These are phyloP conservation scores for Thalpophila matura DNA, from an alignment of 2,888 invertebrate species.

Conservation along the genomic window DNA sequence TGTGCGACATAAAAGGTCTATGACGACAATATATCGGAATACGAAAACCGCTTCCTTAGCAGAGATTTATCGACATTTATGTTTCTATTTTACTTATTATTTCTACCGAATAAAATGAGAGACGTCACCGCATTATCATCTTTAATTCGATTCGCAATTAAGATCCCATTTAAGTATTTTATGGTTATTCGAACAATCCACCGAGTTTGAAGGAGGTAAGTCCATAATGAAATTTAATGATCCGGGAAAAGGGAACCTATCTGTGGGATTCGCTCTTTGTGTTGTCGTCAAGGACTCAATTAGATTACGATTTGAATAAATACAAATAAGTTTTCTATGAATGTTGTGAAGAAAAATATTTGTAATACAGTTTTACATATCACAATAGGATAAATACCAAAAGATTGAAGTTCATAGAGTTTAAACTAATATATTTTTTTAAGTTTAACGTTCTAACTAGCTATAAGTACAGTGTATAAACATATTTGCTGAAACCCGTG, in stretches of 20 bases:
- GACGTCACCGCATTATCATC: slow-evolving; percentile 19
- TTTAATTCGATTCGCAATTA: slow-evolving; percentile 74
- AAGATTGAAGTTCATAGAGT: background rate
- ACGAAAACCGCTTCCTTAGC: slow-evolving; percentile 3
- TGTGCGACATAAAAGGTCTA: slow-evolving; percentile 35
- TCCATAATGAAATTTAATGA: slow-evolving; percentile 78
- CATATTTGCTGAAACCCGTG: slow-evolving; percentile 19
- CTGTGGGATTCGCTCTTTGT: slow-evolving; percentile 56
- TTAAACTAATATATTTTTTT: slow-evolving; percentile 2
- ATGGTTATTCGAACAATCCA: slow-evolving; percentile 76
- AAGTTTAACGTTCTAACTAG: slow-evolving; percentile 6
- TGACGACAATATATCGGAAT: slow-evolving; percentile 25
- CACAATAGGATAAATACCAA: background rate
- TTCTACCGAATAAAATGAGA: background rate
- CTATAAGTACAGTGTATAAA: slow-evolving; percentile 12
- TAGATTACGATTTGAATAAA: slow-evolving; percentile 30
- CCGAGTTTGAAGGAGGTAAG: slow-evolving; percentile 75
- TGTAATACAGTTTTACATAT: background rate
- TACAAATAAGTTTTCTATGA: slow-evolving; percentile 6
- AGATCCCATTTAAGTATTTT: slow-evolving; percentile 78
- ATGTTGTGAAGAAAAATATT: background rate
- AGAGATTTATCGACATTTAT: slow-evolving; percentile 19
- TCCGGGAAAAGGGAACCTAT: slow-evolving; percentile 67
- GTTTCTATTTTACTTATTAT: slow-evolving; percentile 3
- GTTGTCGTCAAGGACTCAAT: slow-evolving; percentile 34